Conservation (phyloP, 2,797 vertebrate species). For the Typhlichthys eigenmanni region DNA sequence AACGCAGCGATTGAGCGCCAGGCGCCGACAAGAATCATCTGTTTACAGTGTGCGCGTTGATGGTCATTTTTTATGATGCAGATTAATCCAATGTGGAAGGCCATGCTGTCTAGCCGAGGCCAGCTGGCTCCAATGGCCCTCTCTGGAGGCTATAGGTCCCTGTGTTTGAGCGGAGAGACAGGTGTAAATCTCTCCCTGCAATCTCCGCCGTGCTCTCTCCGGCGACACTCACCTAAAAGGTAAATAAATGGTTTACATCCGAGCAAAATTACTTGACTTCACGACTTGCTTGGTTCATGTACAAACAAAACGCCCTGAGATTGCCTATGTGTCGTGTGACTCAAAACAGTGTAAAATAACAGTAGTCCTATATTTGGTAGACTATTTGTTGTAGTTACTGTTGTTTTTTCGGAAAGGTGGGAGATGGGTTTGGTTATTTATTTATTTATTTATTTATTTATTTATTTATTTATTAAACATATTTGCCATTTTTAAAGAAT, state of each 20-base stretch:
- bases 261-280: constrained; percentile 60
- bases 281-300: constrained; percentile 28
- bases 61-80: constrained; percentile 76
- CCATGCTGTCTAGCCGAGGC: constrained; percentile 76
- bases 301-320: constrained; percentile 23
- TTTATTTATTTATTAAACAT: too few species aligned
- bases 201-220: constrained; percentile 78
- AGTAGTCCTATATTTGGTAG: neutral
- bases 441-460: too few species aligned
- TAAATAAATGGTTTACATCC: constrained; percentile 81
- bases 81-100: constrained; percentile 75
- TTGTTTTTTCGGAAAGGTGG: too few species aligned
- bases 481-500: too few species aligned
- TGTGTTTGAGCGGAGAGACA: constrained; percentile 83
- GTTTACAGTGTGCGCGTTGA: constrained; percentile 75
- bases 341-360: constrained; percentile 8
- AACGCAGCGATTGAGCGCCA: constrained; percentile 39
- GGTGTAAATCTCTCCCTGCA: constrained; percentile 94
- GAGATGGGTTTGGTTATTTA: too few species aligned
- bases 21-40: constrained; percentile 66
- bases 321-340: constrained; percentile 33
- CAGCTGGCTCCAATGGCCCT: constrained; percentile 94
- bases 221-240: constrained; percentile 84
- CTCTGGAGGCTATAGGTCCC: constrained; percentile 88
- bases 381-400: too few species aligned